These are phyloP conservation scores for Atethmia centrago DNA, from an alignment of 2,888 invertebrate species.

Conservation along the genomic window DNA sequence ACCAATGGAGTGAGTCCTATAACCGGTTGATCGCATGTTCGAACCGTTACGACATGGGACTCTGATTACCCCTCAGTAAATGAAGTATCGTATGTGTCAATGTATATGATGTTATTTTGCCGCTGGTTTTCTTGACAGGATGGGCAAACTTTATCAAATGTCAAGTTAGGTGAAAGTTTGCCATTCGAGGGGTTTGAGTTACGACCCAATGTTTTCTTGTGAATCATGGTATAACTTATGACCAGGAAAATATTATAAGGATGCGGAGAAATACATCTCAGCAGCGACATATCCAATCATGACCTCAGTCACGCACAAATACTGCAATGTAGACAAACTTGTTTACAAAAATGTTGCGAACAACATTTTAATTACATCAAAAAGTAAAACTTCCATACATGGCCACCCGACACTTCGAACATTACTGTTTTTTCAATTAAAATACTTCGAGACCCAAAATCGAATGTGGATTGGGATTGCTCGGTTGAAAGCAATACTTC, in stretches of 20 bases:
- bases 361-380: constrained; percentile 31
- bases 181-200: constrained; percentile 10
- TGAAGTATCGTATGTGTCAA: constrained; percentile 56
- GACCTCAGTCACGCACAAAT: neutral
- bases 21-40: constrained; percentile 61
- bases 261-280: neutral
- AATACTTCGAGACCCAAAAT: constrained; percentile 54
- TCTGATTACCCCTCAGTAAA: constrained; percentile 52
- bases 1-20: constrained; percentile 51
- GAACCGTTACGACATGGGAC: constrained; percentile 48
- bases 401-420: constrained; percentile 37
- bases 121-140: constrained; percentile 40
- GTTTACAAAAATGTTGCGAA: constrained; percentile 23
- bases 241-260: constrained; percentile 13
- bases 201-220: constrained; percentile 6
- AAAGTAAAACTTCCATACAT: constrained; percentile 31
- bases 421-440: constrained; percentile 60
- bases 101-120: constrained; percentile 36
- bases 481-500: constrained; percentile 67
- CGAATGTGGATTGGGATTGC: constrained; percentile 57
- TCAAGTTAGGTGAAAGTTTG: constrained; percentile 23
- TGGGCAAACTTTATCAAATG: constrained; percentile 51
- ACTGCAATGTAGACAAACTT: constrained; percentile 5
- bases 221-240: constrained; percentile 8
- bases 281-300: neutral